Percentiles rank a stretch among this genome's conserved stretches.
phyloP scores from a whole-genome alignment of 2,888 invertebrate genomes.

The Lycocerus yunnanus region DNA sequence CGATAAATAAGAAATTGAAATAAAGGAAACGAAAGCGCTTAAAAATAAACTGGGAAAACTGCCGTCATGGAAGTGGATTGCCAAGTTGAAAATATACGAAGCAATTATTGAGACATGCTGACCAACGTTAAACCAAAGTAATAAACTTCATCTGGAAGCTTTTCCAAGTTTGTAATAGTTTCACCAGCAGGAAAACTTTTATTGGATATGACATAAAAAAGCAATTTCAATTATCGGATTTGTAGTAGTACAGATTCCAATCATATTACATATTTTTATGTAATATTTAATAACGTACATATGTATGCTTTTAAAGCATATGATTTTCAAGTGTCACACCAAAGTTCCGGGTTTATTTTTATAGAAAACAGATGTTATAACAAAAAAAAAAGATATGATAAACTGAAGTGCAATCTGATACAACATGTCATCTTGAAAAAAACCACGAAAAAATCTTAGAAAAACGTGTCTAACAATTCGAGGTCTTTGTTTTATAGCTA shows the following conservation, averaged over 20 bases:
- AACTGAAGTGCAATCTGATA: background rate
- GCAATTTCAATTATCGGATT: conserved; percentile 3
- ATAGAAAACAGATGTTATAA: background rate
- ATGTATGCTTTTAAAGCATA: background rate
- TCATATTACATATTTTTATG: background rate
- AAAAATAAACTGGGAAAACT: conserved; percentile 6
- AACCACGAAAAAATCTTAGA: background rate
- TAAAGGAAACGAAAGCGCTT: background rate
- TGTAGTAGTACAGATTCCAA: background rate
- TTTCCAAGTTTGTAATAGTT: background rate
- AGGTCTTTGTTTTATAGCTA: background rate
- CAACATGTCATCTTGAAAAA: background rate
- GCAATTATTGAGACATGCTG: conserved; percentile 8
- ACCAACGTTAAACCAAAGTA: background rate
- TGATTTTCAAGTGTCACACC: background rate
- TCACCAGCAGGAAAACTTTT: conserved; percentile 2
- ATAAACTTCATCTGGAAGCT: background rate
- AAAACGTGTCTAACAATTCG: background rate
- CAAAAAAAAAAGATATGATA: background rate
- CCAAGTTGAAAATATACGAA: conserved; percentile 9
- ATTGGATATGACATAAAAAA: background rate
- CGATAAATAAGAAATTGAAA: conserved; percentile 1
- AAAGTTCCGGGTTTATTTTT: background rate
- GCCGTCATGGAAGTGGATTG: conserved; percentile 6
- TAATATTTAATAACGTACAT: background rate